Base-by-base conservation (phyloP, 2,888 invertebrate species). In the Xiphydria camelus region DNA sequence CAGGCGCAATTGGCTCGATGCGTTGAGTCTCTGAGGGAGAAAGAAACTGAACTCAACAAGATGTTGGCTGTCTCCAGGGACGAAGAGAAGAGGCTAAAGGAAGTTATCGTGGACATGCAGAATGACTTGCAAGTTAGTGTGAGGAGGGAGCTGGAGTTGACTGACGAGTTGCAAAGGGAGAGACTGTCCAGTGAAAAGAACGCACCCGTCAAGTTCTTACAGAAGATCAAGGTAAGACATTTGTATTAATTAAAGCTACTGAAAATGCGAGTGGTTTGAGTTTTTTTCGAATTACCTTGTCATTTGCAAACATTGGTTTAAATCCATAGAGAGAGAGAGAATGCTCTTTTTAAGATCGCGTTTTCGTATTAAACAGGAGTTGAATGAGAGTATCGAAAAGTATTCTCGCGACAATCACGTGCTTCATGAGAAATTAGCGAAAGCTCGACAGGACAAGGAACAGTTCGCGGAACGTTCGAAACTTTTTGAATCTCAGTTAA, bases 11-110 rank as follows among this genome's bases (percentile, higher is more conserved):
- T 66, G 22, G 19, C 51, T 5, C 44, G 51, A 5, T 53, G 84
- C 0, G 70, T 90, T 4, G 86, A 88, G 57, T 78, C 79, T 0
- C 79, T 83, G 1, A 78, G 85, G 66, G 80, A 82, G 39, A 82
- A 80, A 1, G 86, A 88, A 59, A 76, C 80, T 10, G 83, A 86
- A 49, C 72, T 86, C 33, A 83, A 83, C 55, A 81, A 81, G 45
- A 77, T 76, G 47, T 52, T 82, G 17, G 37, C 59, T 1, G 35
- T 51, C 5, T 57, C 63, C 1, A 64, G 60, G 33, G 66, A 69
- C 6, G 74, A 77, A 19, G 78, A 78, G 47, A 70, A 74, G 37
- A 59, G 59, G 12, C 45, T 75, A 4, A 73, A 73, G 18, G 67
- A 74, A 7, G 51, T 52, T n/a, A 56, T 67, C 43, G 47, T 44